phyloP scores from a whole-genome alignment of 2,888 invertebrate genomes.

The Dasypogon diadema region DNA sequence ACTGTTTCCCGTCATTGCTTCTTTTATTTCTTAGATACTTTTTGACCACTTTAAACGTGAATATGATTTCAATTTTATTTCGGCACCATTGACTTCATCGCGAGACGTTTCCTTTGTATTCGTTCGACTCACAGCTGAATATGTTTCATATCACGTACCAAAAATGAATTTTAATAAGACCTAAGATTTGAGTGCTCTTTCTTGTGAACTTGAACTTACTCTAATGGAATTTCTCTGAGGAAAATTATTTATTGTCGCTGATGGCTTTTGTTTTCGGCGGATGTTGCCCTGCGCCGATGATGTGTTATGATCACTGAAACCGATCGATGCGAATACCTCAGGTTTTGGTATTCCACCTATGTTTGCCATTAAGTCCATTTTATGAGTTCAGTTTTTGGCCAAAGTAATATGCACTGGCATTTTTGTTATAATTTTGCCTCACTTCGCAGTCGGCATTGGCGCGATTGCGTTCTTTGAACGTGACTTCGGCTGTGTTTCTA shows the following conservation, averaged over 20 bases:
- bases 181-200: conserved; percentile 50
- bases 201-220: conserved; percentile 41
- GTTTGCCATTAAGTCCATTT: conserved; percentile 55
- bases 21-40: conserved; percentile 47
- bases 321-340: conserved; percentile 21
- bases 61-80: conserved; percentile 54
- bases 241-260: conserved; percentile 34
- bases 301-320: conserved; percentile 46
- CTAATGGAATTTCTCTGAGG: conserved; percentile 52
- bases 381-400: conserved; percentile 55
- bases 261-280: conserved; percentile 33
- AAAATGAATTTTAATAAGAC: conserved; percentile 57
- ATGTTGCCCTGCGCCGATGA: conserved; percentile 24
- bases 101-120: conserved; percentile 26
- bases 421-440: conserved; percentile 52
- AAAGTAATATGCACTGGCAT: conserved; percentile 52
- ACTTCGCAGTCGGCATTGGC: neutral
- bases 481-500: conserved; percentile 19
- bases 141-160: conserved; percentile 57
- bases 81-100: conserved; percentile 46
- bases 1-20: conserved; percentile 19
- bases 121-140: conserved; percentile 37
- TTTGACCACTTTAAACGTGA: conserved; percentile 43
- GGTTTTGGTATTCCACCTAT: conserved; percentile 50
- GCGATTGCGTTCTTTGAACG: conserved; percentile 11